phyloP scores from a whole-genome alignment of 2,888 invertebrate genomes.

The Metallyticus violacea region DNA sequence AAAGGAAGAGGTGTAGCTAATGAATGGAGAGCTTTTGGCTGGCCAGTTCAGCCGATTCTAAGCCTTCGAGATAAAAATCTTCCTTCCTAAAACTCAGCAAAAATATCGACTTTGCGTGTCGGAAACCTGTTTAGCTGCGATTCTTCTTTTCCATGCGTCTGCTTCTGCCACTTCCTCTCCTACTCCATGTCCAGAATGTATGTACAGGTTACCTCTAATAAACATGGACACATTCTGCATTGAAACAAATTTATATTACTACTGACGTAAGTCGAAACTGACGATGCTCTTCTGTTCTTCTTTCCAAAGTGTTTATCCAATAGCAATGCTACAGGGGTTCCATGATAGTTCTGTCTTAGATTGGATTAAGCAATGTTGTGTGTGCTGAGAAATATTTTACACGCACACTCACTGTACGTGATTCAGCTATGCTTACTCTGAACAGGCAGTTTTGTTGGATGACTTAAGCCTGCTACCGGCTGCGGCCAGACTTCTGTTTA shows the following conservation, averaged over 20 bases:
- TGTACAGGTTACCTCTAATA: conserved; percentile 3
- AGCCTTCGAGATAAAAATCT: conserved; percentile 3
- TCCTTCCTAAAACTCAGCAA: conserved; percentile 5
- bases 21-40: neutral
- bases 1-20: neutral
- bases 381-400: neutral
- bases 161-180: neutral
- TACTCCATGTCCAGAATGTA: neutral
- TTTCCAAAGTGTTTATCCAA: neutral
- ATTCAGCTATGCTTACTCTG: too few species aligned
- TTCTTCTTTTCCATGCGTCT: neutral
- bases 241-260: neutral
- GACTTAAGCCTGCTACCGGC: neutral
- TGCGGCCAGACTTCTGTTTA: neutral
- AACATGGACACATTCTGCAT: neutral
- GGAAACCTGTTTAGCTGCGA: conserved; percentile 12
- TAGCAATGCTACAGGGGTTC: neutral
- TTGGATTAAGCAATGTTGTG: neutral
- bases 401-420: neutral
- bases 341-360: neutral
- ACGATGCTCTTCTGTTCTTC: neutral
- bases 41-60: neutral
- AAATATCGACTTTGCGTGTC: conserved; percentile 20
- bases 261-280: neutral
- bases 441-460: neutral